phyloP scores from a whole-genome alignment of 2,797 vertebrate genomes.

The Coccyzus lansbergi region DNA sequence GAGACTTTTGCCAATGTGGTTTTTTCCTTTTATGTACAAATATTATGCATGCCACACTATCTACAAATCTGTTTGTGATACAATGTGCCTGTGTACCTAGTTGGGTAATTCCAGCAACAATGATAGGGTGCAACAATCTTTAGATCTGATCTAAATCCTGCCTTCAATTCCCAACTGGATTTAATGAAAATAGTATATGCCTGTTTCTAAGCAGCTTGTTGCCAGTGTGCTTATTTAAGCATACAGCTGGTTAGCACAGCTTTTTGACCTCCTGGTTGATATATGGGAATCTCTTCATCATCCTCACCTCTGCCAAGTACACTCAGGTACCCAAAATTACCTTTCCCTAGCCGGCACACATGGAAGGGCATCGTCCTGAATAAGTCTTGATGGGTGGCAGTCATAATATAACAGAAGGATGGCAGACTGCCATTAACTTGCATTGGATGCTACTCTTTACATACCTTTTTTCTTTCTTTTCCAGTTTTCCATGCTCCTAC shows the following conservation, averaged over 20 bases:
- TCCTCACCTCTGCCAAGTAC: background rate
- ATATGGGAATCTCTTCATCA: background rate
- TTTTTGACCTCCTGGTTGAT: background rate
- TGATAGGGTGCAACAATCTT: background rate
- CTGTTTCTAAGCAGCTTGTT: background rate
- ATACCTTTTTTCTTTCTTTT: background rate
- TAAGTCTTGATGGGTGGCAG: background rate
- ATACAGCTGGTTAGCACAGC: constrained; percentile 3
- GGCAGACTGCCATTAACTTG: background rate
- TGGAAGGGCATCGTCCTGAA: background rate
- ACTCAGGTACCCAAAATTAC: background rate
- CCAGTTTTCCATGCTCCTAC: background rate
- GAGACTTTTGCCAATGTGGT: background rate
- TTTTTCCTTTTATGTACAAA: background rate
- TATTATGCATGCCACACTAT: background rate
- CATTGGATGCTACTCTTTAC: background rate
- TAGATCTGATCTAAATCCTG: background rate
- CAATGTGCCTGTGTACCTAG: fast-evolving
- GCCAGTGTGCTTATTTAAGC: background rate
- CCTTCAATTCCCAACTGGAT: background rate
- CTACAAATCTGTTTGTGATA: background rate
- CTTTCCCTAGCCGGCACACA: background rate
- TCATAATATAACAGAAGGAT: background rate
- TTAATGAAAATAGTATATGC: background rate
- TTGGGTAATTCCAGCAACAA: background rate